A percentile compares a stretch with the other conserved stretches of the same genome.
phyloP scores from a whole-genome alignment of 2,113 vertebrate genomes.

The Sinosuthora webbiana region DNA sequence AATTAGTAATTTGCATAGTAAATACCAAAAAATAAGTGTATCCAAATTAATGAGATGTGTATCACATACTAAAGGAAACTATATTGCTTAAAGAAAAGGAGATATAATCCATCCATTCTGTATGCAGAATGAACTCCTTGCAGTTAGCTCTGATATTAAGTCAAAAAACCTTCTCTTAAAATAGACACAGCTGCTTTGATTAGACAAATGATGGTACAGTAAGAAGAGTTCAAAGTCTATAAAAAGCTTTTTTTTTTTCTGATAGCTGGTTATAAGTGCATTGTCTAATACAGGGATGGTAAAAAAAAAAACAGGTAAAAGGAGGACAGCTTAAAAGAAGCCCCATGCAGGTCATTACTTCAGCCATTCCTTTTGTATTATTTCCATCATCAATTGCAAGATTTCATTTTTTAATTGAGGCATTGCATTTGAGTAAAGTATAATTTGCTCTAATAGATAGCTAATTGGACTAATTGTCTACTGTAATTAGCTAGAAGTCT shows the following conservation, averaged over 20 bases:
- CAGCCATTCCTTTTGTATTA: background rate
- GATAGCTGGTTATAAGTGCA: background rate
- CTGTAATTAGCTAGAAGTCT: constrained; percentile 1
- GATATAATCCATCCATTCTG: background rate
- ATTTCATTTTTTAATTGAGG: background rate
- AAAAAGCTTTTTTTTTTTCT: background rate
- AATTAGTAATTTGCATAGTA: background rate
- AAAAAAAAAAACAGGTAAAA: background rate
- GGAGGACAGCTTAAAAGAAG: background rate
- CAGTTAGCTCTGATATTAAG: background rate
- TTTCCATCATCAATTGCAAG: background rate
- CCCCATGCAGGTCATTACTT: background rate
- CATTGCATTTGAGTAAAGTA: background rate
- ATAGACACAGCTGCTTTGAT: background rate
- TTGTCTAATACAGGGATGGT: background rate
- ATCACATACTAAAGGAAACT: background rate
- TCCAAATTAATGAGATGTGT: background rate
- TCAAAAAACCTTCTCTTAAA: background rate
- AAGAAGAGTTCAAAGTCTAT: background rate
- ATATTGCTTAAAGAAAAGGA: background rate
- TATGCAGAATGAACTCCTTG: background rate
- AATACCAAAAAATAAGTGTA: background rate
- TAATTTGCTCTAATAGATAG: background rate
- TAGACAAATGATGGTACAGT: background rate
- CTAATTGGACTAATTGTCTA: background rate